Evolutionary conservation across 2,888 invertebrate species (phyloP).

Genomic region (Gymnosoma rotundatum): DNA sequence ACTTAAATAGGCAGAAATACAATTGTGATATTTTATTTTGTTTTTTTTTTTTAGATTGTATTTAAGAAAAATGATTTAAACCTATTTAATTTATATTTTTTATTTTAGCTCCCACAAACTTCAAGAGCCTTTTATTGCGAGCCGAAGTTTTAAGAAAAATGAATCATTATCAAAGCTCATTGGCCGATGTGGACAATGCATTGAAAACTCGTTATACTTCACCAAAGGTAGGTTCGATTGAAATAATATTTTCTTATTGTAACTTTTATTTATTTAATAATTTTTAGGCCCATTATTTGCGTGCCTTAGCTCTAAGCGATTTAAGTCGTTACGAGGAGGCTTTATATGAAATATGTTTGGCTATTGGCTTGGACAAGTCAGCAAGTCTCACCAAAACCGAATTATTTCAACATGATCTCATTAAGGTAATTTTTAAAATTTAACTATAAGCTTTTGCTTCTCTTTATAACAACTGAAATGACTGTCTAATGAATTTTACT

Average conservation of each 20-base stretch:
- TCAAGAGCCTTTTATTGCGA: constrained; percentile 85
- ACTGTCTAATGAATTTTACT: too few relatives aligned
- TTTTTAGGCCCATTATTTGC: constrained; percentile 83
- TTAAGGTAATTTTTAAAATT: constrained; percentile 77
- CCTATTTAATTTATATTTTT: constrained; percentile 14
- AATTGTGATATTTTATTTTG: background rate
- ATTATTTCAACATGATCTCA: constrained; percentile 82
- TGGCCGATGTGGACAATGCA: constrained; percentile 86
- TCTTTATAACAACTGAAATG: too few relatives aligned
- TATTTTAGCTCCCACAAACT: constrained; percentile 85
- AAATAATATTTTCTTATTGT: background rate
- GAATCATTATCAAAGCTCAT: constrained; percentile 85
- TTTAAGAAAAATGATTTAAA: background rate
- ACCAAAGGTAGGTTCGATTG: constrained; percentile 84
- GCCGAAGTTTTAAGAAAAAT: constrained; percentile 85
- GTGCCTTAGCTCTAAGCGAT: constrained; percentile 83
- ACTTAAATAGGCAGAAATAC: background rate
- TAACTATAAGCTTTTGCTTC: too few relatives aligned
- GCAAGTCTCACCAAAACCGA: constrained; percentile 79
- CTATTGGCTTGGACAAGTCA: constrained; percentile 83
- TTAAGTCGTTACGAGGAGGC: constrained; percentile 84
- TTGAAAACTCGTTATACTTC: constrained; percentile 86
- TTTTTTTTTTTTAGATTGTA: constrained; percentile 2
- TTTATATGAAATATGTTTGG: constrained; percentile 83
- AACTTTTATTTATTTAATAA: background rate